Conservation (phyloP, 2,113 vertebrate species). For the Microcebus tavaratra region DNA sequence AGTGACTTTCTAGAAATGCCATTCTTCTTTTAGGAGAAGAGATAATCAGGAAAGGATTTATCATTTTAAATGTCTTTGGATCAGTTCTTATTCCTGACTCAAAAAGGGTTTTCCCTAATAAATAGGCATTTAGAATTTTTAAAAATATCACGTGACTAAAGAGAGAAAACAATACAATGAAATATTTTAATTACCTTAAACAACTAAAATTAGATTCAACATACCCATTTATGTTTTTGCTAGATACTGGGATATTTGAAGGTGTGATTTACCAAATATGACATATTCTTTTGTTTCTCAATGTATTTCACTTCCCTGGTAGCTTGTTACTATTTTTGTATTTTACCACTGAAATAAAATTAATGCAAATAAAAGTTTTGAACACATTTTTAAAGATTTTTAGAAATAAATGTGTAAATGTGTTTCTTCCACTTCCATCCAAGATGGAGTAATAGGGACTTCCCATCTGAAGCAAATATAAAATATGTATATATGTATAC, state of each 20-base stretch:
- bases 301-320: background rate
- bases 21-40: conserved; percentile 39
- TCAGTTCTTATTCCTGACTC: conserved; percentile 30
- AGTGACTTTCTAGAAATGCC: conserved; percentile 57
- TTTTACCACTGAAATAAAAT: conserved; percentile 32
- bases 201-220: background rate
- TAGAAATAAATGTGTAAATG: background rate
- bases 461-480: background rate
- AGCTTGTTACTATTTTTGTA: background rate
- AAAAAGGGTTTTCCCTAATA: background rate
- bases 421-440: background rate
- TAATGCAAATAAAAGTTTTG: background rate
- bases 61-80: conserved; percentile 11
- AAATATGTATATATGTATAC: background rate
- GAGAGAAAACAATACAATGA: background rate
- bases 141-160: background rate
- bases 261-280: background rate
- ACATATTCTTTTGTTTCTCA: background rate
- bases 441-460: background rate
- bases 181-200: background rate
- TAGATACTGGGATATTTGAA: background rate
- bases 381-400: background rate
- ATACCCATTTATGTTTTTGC: background rate
- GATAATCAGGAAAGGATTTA: background rate
- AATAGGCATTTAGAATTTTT: background rate